Evolutionary conservation across 64 coral and sea anemone genomes (phyloP).

Genomic region (Pachyseris speciosa): DNA sequence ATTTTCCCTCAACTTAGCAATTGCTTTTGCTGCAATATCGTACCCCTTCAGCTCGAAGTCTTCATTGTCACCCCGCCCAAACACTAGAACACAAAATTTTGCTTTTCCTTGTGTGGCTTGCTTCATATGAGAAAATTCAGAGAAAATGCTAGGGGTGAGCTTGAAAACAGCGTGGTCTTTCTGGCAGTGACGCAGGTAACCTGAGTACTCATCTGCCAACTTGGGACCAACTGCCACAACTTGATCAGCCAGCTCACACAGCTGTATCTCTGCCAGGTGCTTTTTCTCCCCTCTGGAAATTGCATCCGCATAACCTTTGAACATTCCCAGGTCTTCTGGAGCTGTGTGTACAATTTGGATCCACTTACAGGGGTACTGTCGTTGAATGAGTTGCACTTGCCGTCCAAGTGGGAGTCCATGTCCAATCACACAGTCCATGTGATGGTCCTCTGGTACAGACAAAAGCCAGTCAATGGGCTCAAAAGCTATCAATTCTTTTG

Average conservation of each 20-base stretch:
- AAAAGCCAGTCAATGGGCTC: background rate
- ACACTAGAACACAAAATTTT: background rate
- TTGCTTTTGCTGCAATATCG: conserved; percentile 10
- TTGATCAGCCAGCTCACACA: no score
- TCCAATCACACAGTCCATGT: background rate
- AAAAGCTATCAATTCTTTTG: background rate
- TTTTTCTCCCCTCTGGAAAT: background rate
- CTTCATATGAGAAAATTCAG: background rate
- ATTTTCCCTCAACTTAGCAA: background rate
- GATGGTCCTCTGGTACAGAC: background rate
- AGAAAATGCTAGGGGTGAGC: conserved; percentile 9
- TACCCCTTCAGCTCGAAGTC: background rate
- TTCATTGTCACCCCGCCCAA: conserved; percentile 11
- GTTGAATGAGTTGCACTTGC: background rate
- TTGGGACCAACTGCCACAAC: conserved; percentile 15
- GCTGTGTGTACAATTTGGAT: no score
- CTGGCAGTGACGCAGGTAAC: background rate
- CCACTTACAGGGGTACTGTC: background rate
- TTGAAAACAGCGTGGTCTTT: background rate
- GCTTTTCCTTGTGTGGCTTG: background rate
- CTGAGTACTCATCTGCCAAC: background rate
- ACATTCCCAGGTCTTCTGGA: conserved; percentile 17
- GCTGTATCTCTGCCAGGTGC: background rate
- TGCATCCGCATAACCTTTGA: background rate
- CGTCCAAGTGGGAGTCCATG: background rate